A percentile compares a stretch with the other conserved stretches of the same genome.
These are phyloP conservation scores for Coluber constrictor DNA, from an alignment of 2,797 vertebrate species.

Conservation along the genomic window DNA sequence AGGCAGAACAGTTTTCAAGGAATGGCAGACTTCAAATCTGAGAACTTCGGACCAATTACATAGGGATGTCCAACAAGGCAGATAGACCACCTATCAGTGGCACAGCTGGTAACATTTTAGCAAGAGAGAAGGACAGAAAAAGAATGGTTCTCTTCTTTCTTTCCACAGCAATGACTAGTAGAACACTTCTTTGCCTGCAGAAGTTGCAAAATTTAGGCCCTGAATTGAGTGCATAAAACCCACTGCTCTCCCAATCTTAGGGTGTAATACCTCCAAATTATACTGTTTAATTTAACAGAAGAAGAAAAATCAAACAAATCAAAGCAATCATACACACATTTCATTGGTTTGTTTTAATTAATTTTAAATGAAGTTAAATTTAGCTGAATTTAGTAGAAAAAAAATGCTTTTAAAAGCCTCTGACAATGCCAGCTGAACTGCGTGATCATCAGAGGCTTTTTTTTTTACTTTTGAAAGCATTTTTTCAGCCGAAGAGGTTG, in stretches of 20 bases:
- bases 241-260: background rate
- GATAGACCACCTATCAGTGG: background rate
- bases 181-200: background rate
- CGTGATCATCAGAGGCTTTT: too few species aligned
- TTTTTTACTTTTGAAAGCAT: too few species aligned
- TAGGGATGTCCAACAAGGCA: conserved; percentile 11
- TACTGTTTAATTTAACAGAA: background rate
- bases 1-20: conserved; percentile 17
- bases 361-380: background rate
- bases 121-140: conserved; percentile 4
- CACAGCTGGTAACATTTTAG: conserved; percentile 44
- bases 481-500: too few species aligned
- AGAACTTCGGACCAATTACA: conserved; percentile 36
- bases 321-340: background rate
- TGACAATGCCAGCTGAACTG: too few species aligned
- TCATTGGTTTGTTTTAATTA: background rate
- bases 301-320: background rate
- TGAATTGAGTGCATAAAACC: background rate
- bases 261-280: background rate
- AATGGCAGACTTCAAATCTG: background rate
- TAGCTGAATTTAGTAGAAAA: background rate
- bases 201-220: background rate
- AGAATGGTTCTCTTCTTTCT: background rate
- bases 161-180: background rate
- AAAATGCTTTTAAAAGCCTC: too few species aligned